Base-by-base conservation (phyloP, 2,888 invertebrate species). In the Lasioglossum villosulum region DNA sequence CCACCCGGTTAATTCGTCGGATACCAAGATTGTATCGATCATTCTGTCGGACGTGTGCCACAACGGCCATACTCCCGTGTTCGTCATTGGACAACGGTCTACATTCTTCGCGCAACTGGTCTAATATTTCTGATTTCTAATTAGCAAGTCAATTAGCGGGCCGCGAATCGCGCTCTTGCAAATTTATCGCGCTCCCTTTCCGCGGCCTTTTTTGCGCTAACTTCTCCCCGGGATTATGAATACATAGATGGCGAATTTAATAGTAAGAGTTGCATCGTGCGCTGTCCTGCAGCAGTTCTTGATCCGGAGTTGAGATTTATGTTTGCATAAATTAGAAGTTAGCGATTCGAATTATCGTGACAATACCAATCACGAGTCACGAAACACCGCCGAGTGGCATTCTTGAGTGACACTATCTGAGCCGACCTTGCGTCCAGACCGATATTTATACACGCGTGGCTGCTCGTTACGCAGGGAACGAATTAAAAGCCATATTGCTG, bases 281-380 rank as follows among this genome's bases (percentile, higher is more conserved):
- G 52, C 37, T 78, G 72, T 78, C 75, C 82, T 70, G 70, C 37
- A 76, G 39, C 73, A 45, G 48, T 79, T 59, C 81, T 73, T 66
- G 66, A n/a, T 59, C 34, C 45, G 10, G n/a, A 76, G 52, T 82
- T 34, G 45, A 56, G 66, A 86, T 82, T 86, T 77, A 79, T 76
- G 86, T 76, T 82, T 70, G 78, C 76, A 82, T 86, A 79, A 82
- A 86, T 86, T 86, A 71, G 74, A 59, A 37, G 63, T 76, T 45
- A 14, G 78, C 68, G 52, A 75, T 78, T 72, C 23, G 42, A 52
- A 82, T 72, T 56, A 75, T 48, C 42, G 56, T 27, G 72, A 30
- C 34, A 30, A 45, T 45, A 59, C 30, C 70, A 37, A 52, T 72
- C 59, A 14, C 42, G 27, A 80, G 75, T 63, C 52, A 71, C 37